phyloP scores from a whole-genome alignment of 2,797 vertebrate genomes.

The Rousettus madagascariensis region DNA sequence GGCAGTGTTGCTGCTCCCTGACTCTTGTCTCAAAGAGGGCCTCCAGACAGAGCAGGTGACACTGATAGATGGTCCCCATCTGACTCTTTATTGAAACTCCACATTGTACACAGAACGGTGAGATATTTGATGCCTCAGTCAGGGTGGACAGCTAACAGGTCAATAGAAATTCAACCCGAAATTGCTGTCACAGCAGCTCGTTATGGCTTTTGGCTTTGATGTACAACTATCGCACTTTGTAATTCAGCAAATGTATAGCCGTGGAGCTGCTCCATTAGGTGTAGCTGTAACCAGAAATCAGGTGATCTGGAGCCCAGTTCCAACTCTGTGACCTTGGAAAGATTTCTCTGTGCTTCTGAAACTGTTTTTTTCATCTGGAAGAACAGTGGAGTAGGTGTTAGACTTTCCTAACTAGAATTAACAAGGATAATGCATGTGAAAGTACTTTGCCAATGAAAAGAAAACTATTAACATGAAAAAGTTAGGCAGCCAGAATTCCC shows the following conservation, averaged over 20 bases:
- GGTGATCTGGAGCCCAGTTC: slow-evolving; percentile 32
- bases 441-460: not conserved
- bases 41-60: slow-evolving; percentile 48
- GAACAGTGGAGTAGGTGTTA: not conserved
- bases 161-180: slow-evolving; percentile 64
- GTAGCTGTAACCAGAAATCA: slow-evolving; percentile 52
- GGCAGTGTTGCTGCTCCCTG: not conserved
- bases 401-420: not conserved
- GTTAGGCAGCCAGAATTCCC: not conserved
- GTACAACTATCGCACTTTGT: slow-evolving; percentile 46
- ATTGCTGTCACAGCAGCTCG: slow-evolving; percentile 63
- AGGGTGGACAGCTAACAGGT: slow-evolving; percentile 64
- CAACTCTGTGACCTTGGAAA: slow-evolving; percentile 44
- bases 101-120: slow-evolving; percentile 27
- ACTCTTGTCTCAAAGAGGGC: not conserved
- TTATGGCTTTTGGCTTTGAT: slow-evolving; percentile 63
- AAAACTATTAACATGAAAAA: not conserved
- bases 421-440: not conserved
- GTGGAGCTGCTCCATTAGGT: not conserved
- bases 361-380: slow-evolving; percentile 6
- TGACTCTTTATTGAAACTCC: slow-evolving; percentile 59
- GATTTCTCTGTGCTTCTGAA: slow-evolving; percentile 37
- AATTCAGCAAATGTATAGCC: slow-evolving; percentile 42
- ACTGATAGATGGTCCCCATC: slow-evolving; percentile 64
- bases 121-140: slow-evolving; percentile 58